Conservation (phyloP, 2,797 vertebrate species). For the Octomys mimax region DNA sequence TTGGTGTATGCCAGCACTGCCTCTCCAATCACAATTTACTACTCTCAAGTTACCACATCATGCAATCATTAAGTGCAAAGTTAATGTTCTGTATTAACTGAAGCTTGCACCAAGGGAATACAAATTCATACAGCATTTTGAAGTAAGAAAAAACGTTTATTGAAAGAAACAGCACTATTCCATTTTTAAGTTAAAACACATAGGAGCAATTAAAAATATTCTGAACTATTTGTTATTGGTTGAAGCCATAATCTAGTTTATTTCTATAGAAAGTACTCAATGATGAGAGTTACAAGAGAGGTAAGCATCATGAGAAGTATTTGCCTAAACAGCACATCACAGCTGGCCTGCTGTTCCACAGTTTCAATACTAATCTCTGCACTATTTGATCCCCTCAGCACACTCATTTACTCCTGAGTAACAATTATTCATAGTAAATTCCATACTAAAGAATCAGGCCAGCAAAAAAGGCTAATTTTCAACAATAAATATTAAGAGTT, state of each 20-base stretch:
- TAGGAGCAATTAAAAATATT: constrained; percentile 44
- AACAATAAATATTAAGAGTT: constrained; percentile 42
- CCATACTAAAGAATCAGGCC: neutral
- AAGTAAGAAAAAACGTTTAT: constrained; percentile 55
- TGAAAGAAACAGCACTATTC: constrained; percentile 33
- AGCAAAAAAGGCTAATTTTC: constrained; percentile 47
- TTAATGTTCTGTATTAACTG: neutral
- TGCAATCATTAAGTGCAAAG: neutral
- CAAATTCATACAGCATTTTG: constrained; percentile 37
- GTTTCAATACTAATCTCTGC: neutral
- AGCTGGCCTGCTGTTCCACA: neutral
- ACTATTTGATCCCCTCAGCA: neutral
- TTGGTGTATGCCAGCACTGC: neutral
- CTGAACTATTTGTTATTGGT: neutral
- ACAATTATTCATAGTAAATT: neutral
- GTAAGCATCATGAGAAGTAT: neutral
- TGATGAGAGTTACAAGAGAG: constrained; percentile 40
- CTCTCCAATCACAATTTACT: neutral
- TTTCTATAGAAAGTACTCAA: constrained; percentile 31
- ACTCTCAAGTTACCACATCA: neutral
- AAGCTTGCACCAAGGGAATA: constrained; percentile 9
- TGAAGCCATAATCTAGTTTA: constrained; percentile 36
- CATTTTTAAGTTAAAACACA: constrained; percentile 34
- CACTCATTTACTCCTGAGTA: constrained; percentile 6
- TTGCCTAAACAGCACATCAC: neutral